Evolutionary conservation across 2,113 vertebrate species (phyloP).

Genomic region (Pygoscelis antarcticus): DNA sequence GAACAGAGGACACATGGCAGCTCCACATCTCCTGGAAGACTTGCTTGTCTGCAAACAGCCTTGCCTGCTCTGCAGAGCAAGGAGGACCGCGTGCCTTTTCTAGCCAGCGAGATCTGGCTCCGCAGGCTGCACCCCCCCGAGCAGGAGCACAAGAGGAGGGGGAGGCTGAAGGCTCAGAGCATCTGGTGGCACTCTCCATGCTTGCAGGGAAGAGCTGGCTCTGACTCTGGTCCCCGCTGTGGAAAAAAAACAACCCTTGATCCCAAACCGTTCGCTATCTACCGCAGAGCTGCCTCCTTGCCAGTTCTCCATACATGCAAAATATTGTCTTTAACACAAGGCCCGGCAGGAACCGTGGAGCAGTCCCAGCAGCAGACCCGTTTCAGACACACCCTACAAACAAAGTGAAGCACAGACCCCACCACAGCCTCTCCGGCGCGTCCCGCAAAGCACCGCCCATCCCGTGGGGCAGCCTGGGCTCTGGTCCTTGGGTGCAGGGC

Average conservation of each 20-base stretch:
- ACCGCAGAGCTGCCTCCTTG: background rate
- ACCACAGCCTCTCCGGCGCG: rapidly evolving
- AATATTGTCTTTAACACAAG: slow-evolving; percentile 10
- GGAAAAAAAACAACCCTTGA: background rate
- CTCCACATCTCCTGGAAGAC: background rate
- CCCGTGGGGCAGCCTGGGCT: rapidly evolving
- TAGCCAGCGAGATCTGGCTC: background rate
- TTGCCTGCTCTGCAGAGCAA: background rate
- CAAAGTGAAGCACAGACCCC: background rate
- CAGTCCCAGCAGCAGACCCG: background rate
- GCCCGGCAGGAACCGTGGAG: background rate
- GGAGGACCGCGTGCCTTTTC: background rate
- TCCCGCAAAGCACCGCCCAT: background rate
- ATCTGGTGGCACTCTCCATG: background rate
- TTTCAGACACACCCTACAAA: background rate
- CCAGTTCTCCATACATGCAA: background rate
- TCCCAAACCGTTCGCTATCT: background rate
- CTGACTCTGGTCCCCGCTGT: background rate
- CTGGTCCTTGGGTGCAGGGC: background rate
- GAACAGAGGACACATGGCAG: background rate
- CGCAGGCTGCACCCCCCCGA: background rate
- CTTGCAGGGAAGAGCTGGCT: background rate
- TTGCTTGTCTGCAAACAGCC: background rate
- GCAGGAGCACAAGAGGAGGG: background rate
- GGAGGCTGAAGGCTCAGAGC: background rate